Conservation (phyloP, 1,140 invertebrate genomes). For the Coboldia fuscipes region DNA sequence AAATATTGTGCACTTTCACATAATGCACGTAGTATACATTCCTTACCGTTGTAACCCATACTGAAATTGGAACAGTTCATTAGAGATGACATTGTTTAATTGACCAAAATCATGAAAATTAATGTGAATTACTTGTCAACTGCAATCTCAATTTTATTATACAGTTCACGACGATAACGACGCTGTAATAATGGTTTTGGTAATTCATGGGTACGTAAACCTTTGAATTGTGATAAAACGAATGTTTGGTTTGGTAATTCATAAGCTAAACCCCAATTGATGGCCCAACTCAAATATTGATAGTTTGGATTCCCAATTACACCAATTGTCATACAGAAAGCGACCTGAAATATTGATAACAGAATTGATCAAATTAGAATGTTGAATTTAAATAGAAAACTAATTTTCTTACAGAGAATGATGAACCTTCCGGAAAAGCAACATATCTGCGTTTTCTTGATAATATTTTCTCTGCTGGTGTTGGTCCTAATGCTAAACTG, state of each 20-base stretch:
- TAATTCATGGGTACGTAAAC: conserved; percentile 9
- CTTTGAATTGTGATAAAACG: conserved; percentile 25
- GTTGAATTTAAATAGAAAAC: conserved; percentile 6
- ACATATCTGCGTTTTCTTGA: conserved; percentile 19
- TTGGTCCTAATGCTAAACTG: too few relatives aligned
- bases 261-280: conserved; percentile 54
- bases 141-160: conserved; percentile 40
- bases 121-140: conserved; percentile 34
- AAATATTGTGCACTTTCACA: conserved; percentile 45
- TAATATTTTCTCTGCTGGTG: conserved; percentile 8
- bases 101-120: not conserved
- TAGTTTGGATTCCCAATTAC: conserved; percentile 17
- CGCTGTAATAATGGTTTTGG: conserved; percentile 23
- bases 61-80: conserved; percentile 20
- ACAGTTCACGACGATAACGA: conserved; percentile 31
- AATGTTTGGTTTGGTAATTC: conserved; percentile 46
- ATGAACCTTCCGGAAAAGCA: conserved; percentile 21
- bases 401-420: conserved; percentile 15
- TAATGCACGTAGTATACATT: conserved; percentile 39
- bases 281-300: conserved; percentile 14
- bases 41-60: conserved; percentile 42
- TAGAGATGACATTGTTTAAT: conserved; percentile 2
- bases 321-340: conserved; percentile 18
- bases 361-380: not conserved
- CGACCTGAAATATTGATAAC: conserved; percentile 7